Evolutionary conservation across 2,888 invertebrate genomes (phyloP).

Genomic region (Stramonita haemastoma): DNA sequence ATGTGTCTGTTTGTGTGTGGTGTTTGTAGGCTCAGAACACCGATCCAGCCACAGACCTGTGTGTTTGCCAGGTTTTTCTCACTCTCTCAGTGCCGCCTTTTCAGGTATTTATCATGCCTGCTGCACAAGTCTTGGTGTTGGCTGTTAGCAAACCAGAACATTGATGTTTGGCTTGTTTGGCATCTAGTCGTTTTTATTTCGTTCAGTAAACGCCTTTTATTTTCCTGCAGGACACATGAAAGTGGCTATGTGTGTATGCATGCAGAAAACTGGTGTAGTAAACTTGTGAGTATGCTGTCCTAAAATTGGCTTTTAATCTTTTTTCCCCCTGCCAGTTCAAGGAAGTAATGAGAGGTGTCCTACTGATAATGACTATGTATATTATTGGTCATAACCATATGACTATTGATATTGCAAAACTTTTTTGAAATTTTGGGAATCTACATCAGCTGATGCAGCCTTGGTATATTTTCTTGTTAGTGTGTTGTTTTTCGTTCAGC

Average conservation of each 20-base stretch:
- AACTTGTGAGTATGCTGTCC: no score
- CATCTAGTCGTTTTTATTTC: neutral
- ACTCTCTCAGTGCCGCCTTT: conserved; percentile 37
- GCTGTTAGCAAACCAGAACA: conserved; percentile 20
- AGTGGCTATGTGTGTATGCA: neutral
- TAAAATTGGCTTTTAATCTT: no score
- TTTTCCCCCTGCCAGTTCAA: no score
- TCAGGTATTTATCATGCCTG: conserved; percentile 36
- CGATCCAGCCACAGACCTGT: conserved; percentile 12
- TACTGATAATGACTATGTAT: no score
- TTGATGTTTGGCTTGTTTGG: conserved; percentile 19
- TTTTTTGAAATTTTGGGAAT: no score
- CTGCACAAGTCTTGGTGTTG: conserved; percentile 3
- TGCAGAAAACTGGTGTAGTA: neutral
- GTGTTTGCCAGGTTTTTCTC: conserved; percentile 36
- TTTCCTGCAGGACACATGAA: neutral
- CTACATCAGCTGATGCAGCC: no score
- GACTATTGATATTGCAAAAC: no score
- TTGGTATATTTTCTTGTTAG: no score
- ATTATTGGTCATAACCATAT: no score
- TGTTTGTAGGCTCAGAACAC: conserved; percentile 33
- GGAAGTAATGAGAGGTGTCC: no score
- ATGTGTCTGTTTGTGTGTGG: conserved; percentile 25
- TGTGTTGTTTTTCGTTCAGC: no score
- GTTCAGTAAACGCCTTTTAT: neutral